These are phyloP conservation scores for Lutjanus argentimaculatus DNA, from an alignment of 2,797 vertebrate genomes.

Conservation along the genomic window DNA sequence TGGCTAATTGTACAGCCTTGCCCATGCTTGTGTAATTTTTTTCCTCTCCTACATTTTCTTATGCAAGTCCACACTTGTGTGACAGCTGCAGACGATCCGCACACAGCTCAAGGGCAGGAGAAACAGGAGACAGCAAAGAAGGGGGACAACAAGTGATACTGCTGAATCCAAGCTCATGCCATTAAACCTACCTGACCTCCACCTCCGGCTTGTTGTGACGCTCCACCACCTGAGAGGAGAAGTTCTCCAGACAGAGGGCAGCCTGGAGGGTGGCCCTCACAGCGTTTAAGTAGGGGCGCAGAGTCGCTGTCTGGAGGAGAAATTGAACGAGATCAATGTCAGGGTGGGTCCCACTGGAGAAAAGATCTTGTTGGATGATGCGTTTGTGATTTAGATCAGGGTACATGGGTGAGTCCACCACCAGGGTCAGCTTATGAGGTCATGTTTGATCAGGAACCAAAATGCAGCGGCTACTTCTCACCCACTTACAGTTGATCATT, in stretches of 20 bases:
- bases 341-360: not conserved
- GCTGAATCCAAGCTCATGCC: not conserved
- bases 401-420: not conserved
- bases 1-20: conserved; percentile 18
- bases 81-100: conserved; percentile 29
- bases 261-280: conserved; percentile 97
- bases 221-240: conserved; percentile 99
- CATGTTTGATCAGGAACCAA: conserved; percentile 31
- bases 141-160: not conserved
- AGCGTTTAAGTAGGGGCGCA: conserved; percentile 97
- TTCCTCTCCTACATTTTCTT: not conserved
- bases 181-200: conserved; percentile 93
- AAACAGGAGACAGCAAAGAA: conserved; percentile 8
- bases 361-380: not conserved
- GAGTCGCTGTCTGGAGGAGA: conserved; percentile 91
- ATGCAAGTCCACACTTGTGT: conserved; percentile 59
- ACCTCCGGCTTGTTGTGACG: conserved; percentile 99
- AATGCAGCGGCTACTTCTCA: not conserved
- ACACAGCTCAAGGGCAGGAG: conserved; percentile 29
- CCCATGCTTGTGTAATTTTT: conserved; percentile 35
- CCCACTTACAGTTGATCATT: rapidly evolving
- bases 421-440: conserved; percentile 24
- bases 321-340: not conserved
- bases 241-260: conserved; percentile 97
- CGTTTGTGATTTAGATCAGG: conserved; percentile 7